These are phyloP conservation scores for Sapajus apella DNA, from an alignment of 2,113 vertebrate genomes.

Conservation along the genomic window DNA sequence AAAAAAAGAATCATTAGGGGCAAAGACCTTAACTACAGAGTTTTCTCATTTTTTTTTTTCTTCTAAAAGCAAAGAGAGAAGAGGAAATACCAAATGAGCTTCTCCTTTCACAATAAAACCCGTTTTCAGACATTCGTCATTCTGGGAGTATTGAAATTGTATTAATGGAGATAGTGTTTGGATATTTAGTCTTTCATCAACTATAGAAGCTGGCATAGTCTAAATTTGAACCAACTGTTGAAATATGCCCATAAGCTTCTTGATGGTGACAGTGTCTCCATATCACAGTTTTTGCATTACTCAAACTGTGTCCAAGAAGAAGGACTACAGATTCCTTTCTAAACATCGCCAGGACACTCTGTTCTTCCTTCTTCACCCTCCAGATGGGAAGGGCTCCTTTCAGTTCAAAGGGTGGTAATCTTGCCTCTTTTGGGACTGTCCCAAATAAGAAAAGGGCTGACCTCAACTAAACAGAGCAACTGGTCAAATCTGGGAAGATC, in stretches of 20 bases:
- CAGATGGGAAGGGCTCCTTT: background rate
- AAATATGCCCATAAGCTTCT: background rate
- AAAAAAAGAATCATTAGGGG: background rate
- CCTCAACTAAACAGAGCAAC: background rate
- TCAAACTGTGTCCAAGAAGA: background rate
- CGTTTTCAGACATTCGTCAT: background rate
- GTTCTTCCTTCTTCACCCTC: background rate
- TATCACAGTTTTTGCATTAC: background rate
- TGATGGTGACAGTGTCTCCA: background rate
- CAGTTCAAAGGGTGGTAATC: background rate
- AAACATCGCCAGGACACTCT: background rate
- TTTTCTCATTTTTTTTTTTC: background rate
- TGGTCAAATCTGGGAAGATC: background rate
- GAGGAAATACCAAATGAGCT: background rate
- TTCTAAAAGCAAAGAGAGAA: slow-evolving; percentile 41
- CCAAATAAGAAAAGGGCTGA: background rate
- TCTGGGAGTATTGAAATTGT: background rate
- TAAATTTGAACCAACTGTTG: slow-evolving; percentile 26
- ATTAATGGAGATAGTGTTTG: slow-evolving; percentile 24
- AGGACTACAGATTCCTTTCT: background rate
- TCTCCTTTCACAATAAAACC: slow-evolving; percentile 43
- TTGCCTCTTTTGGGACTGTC: background rate
- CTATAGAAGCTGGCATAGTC: background rate
- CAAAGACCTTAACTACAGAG: background rate
- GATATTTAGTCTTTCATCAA: background rate